Evolutionary conservation across 1,140 invertebrate species (phyloP).

Genomic region (Idris sp.): DNA sequence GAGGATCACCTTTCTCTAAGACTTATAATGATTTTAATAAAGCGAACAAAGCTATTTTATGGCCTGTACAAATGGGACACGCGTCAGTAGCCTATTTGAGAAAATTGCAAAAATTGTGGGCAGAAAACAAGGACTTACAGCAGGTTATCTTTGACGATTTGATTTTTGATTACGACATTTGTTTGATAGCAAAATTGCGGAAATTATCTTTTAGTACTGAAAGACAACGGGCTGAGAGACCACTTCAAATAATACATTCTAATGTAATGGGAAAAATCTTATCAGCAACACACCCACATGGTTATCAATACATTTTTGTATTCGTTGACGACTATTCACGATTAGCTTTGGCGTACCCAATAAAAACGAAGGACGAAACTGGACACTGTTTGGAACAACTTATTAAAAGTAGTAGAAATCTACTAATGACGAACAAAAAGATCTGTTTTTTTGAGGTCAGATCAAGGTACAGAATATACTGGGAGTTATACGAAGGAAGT

Average conservation of each 20-base stretch:
- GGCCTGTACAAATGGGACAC: conserved; percentile 2
- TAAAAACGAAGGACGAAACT: conserved; percentile 5
- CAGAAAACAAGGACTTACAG: conserved; percentile 1
- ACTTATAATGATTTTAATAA: not conserved
- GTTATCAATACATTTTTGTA: conserved; percentile 6
- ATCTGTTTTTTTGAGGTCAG: conserved; percentile 1
- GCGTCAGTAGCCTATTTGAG: not conserved
- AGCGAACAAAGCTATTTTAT: not conserved
- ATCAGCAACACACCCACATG: not conserved
- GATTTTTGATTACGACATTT: not conserved
- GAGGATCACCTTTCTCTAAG: not conserved
- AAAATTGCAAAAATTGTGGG: conserved; percentile 1
- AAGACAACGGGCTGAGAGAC: not conserved
- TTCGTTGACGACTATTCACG: conserved; percentile 5
- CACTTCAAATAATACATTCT: not conserved
- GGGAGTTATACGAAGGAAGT: not conserved
- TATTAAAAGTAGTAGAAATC: conserved; percentile 5
- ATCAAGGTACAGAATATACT: conserved; percentile 1
- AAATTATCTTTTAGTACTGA: not conserved
- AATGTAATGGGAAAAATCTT: conserved; percentile 4
- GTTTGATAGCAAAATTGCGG: not conserved
- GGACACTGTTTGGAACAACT: conserved; percentile 1
- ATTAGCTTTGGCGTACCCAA: conserved; percentile 2
- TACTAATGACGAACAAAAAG: not conserved
- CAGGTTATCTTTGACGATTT: not conserved